Evolutionary conservation across 2,797 vertebrate genomes (phyloP), one percentile per base, ranked within the genome.

Genomic region (Gobionotothen gibberifrons): DNA sequence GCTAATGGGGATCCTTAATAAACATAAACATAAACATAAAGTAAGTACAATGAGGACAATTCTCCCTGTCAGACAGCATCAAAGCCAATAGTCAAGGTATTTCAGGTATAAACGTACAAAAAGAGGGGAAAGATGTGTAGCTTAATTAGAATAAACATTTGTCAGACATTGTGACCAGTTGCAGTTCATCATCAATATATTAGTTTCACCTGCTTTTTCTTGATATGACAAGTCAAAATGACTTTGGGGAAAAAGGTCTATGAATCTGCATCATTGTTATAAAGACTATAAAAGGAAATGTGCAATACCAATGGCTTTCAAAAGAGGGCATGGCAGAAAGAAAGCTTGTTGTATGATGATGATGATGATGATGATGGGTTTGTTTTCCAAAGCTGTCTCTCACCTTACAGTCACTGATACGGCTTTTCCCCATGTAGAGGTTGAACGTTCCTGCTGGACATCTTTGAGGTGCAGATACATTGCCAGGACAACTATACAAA

Each of bases 361-460:
- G 9, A 8, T n/a, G 42, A 66, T 29, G 29, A 36, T 57, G 9
- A 8, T n/a, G 15, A 5, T 0, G 32, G 7, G 32, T 36, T 36
- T 21, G 14, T 44, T 51, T 55, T 29, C 26, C 7, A n/a, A 17
- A 16, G 9, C 3, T 19, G 40, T 72, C 16, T 55, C 22, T 76
- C 87, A 98, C 96, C 96, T 95, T 93, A 81, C 95, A 96, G 70
- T 95, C 93, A 13, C 82, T 60, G 48, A 92, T 48, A 2, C 85
- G 81, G 53, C 74, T 87, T 80, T 92, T 95, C 21, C 90, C 94
- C 0, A 94, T 89, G 58, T 94, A 85, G 1, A 89, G 77, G 72
- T 95, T 96, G 77, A 93, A 94, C 21, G 95, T 96, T 82, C 95
- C 93, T 42, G 55, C 22, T 0, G 94, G 94, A 72, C 95, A 97